These are phyloP conservation scores for Bicyclus anynana DNA, from an alignment of 1,140 invertebrate species.

Conservation along the genomic window DNA sequence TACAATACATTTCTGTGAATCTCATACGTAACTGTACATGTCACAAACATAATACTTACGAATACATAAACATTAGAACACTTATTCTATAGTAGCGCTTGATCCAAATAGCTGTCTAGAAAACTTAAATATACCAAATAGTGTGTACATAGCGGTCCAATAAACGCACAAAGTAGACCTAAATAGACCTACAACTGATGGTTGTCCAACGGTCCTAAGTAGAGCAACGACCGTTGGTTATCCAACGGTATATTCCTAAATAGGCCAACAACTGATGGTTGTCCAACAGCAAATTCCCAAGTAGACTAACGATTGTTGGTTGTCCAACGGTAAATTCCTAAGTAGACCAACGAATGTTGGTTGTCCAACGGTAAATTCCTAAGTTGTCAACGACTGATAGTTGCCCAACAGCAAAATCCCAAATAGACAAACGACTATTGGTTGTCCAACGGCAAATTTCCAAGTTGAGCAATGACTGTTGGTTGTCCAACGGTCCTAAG, in stretches of 20 bases:
- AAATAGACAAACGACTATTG: background rate
- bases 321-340: background rate
- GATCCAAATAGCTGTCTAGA: background rate
- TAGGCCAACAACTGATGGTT: background rate
- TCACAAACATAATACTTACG: slow-evolving; percentile 31
- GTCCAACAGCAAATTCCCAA: too few species aligned
- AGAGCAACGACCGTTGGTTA: background rate
- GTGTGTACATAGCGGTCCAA: background rate
- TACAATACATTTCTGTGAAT: slow-evolving; percentile 62
- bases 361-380: too few species aligned
- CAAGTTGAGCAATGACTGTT: background rate
- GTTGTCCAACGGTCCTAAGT: too few species aligned
- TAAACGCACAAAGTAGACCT: background rate
- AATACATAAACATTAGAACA: background rate
- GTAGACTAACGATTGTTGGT: background rate
- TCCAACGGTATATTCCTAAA: background rate
- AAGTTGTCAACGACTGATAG: background rate
- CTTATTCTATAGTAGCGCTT: background rate
- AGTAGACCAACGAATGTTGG: background rate
- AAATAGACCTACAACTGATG: too few species aligned
- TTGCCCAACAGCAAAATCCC: background rate
- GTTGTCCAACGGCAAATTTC: too few species aligned
- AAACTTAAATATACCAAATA: background rate
- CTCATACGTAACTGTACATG: slow-evolving; percentile 75
- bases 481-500: background rate